A percentile compares a stretch with the other conserved stretches of the same genome.
These are phyloP conservation scores for Heliconius aoede DNA, from an alignment of 2,888 invertebrate genomes.

Conservation along the genomic window DNA sequence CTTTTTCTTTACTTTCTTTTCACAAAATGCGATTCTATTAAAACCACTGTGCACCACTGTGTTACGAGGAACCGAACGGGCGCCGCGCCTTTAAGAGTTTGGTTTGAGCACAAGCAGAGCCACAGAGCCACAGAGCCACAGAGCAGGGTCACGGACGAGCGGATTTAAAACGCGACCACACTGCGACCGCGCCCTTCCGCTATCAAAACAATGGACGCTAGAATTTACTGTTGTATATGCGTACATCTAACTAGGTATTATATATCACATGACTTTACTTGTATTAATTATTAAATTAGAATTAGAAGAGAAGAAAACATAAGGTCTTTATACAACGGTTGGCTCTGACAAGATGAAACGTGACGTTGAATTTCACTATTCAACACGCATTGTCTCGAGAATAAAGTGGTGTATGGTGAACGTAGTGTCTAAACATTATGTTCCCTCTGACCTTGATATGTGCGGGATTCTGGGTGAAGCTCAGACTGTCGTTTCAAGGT, in stretches of 20 bases:
- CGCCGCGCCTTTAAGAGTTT: background rate
- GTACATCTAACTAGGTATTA: background rate
- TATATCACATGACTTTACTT: background rate
- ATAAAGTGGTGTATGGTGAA: background rate
- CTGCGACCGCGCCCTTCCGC: conserved; percentile 26
- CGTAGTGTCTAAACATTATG: background rate
- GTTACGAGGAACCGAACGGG: background rate
- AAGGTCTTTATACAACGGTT: background rate
- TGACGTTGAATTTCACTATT: background rate
- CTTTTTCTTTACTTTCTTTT: too few species aligned
- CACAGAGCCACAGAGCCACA: too few species aligned
- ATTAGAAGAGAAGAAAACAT: background rate
- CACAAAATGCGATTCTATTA: too few species aligned
- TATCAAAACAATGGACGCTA: conserved; percentile 15
- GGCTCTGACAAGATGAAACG: background rate
- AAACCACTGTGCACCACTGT: too few species aligned
- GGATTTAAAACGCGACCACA: background rate
- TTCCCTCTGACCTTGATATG: background rate
- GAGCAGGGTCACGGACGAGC: conserved; percentile 20
- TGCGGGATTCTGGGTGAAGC: background rate
- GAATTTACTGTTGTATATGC: conserved; percentile 3
- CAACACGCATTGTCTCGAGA: background rate
- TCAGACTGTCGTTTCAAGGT: too few species aligned
- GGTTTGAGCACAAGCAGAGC: background rate
- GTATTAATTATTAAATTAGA: background rate